Conservation (phyloP, 2,113 vertebrate species). For the Salvator merianae region DNA sequence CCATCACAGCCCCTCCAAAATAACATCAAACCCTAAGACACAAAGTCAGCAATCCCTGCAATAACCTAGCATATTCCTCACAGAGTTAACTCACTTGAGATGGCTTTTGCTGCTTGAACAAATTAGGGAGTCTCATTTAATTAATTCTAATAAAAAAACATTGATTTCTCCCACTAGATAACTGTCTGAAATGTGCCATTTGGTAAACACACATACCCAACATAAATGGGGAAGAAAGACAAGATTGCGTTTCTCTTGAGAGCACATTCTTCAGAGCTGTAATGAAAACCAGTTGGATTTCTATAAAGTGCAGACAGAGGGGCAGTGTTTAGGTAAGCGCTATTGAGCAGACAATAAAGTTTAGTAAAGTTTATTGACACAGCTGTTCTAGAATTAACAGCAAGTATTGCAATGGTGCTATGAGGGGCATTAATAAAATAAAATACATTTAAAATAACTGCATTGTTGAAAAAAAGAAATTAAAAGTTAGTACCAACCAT, state of each 20-base stretch:
- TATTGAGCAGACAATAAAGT: neutral
- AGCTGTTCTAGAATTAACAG: neutral
- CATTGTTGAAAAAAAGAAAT: neutral
- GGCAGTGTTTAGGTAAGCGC: neutral
- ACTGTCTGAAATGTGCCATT: neutral
- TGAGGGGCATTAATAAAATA: neutral
- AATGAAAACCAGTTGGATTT: neutral
- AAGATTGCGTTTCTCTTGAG: neutral
- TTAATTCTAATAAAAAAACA: neutral
- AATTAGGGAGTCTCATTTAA: neutral
- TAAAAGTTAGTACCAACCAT: neutral
- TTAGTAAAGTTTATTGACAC: neutral
- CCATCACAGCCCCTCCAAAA: too few relatives aligned
- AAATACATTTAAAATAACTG: neutral
- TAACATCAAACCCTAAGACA: too few relatives aligned
- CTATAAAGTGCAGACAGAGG: neutral
- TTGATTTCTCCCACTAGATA: neutral
- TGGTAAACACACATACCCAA: neutral
- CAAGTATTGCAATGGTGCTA: neutral
- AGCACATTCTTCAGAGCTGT: neutral
- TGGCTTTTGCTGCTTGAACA: neutral
- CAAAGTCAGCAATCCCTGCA: too few relatives aligned
- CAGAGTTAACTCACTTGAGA: neutral
- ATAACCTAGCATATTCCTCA: too few relatives aligned
- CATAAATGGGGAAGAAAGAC: neutral